Conservation (phyloP, 1,140 invertebrate species). For the Drosophila melanica region DNA sequence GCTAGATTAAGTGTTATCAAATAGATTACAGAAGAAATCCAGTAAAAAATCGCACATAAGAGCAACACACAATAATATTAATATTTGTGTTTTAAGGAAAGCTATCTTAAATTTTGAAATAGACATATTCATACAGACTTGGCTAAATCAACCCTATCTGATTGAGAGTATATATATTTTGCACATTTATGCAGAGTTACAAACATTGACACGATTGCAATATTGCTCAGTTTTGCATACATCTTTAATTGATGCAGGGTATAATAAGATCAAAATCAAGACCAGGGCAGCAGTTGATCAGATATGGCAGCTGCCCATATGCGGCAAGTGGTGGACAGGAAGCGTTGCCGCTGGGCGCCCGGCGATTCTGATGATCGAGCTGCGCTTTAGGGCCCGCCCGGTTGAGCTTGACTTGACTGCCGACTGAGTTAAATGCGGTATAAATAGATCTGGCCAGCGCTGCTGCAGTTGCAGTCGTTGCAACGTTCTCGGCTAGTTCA, state of each 20-base stretch:
- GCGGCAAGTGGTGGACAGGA: slow-evolving; percentile 54
- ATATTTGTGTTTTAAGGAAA: too few relatives aligned
- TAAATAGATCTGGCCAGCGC: slow-evolving; percentile 53
- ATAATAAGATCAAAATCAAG: slow-evolving; percentile 42
- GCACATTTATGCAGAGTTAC: too few relatives aligned
- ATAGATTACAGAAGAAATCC: too few relatives aligned
- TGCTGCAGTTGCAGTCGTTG: slow-evolving; percentile 65
- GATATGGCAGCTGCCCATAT: slow-evolving; percentile 18
- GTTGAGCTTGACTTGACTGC: slow-evolving; percentile 9
- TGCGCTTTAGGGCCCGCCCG: slow-evolving; percentile 64
- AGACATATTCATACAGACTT: too few relatives aligned
- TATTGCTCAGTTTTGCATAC: too few relatives aligned
- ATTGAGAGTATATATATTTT: too few relatives aligned
- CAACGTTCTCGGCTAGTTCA: slow-evolving; percentile 53
- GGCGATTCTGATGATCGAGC: slow-evolving; percentile 64
- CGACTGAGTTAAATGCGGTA: slow-evolving; percentile 25
- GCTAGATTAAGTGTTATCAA: too few relatives aligned
- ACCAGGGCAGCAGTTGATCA: slow-evolving; percentile 43
- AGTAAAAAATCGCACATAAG: too few relatives aligned
- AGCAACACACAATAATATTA: too few relatives aligned
- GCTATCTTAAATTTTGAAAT: too few relatives aligned
- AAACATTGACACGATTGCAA: too few relatives aligned
- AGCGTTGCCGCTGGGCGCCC: slow-evolving; percentile 51
- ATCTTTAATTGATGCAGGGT: not conserved
- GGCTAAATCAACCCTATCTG: too few relatives aligned